A percentile compares a stretch with the other conserved stretches of the same genome.
Conservation (phyloP, 2,797 vertebrate genomes). For the Paratrypauchen microcephalus region DNA sequence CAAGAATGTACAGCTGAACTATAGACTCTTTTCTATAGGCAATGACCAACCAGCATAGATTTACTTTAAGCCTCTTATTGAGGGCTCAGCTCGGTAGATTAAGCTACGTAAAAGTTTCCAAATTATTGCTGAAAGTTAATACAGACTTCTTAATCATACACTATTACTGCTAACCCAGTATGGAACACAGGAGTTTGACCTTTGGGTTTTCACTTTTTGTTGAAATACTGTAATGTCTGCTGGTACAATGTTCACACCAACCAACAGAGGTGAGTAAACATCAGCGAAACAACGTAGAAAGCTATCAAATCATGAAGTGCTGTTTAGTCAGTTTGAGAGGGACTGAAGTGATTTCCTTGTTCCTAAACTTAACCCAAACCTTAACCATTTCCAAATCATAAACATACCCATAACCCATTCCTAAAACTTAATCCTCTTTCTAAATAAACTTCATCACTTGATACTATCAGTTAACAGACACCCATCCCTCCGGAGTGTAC, state of each 20-base stretch:
- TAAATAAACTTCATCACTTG: background rate
- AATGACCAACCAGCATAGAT: background rate
- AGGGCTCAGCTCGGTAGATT: background rate
- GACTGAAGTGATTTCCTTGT: constrained; percentile 8
- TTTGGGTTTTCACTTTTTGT: background rate
- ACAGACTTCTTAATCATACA: background rate
- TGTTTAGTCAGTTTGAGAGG: too few species aligned
- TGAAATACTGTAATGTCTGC: background rate
- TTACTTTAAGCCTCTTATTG: background rate
- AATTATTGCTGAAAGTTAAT: background rate
- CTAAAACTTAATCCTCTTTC: background rate
- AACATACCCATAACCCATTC: background rate
- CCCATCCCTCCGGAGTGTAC: background rate
- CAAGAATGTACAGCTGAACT: too few species aligned
- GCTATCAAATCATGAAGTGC: background rate
- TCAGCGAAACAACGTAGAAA: background rate
- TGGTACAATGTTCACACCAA: background rate
- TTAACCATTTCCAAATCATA: background rate
- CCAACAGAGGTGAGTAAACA: background rate
- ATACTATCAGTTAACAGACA: background rate
- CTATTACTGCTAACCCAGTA: background rate
- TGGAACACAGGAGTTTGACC: background rate
- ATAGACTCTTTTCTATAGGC: background rate
- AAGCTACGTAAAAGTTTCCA: background rate
- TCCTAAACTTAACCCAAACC: background rate